Evolutionary conservation across 1,140 invertebrate genomes (phyloP), one percentile per base, ranked within the genome.

Genomic region (Philopotamus ludificatus): DNA sequence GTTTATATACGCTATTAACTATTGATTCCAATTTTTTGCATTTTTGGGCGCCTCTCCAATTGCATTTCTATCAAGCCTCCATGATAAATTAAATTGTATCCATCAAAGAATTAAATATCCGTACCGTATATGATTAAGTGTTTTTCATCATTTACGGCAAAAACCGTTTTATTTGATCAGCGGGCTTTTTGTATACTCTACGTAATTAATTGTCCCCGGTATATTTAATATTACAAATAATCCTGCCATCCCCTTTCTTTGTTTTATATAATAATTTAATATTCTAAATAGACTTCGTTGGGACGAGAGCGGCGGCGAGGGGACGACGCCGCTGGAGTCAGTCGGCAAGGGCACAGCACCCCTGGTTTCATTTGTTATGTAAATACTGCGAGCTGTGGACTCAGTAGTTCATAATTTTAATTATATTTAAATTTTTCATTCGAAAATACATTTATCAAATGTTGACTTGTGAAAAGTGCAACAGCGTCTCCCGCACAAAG

Each of bases 191-290:
- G 59, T 62, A 42, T 34, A 26, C 45, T 34, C 15, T 34, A 21
- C 26, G 59, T 62, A 62, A 62, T 62, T 50, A 62, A 62, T 62
- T 62, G 41, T 60, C 58, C 26, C n/a, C n/a, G 10, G 34, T 16
- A 28, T 21, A 60, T 45, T 45, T 45, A 60, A 59, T 22, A 44
- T 45, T 60, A 8, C 25, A 45, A 45, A 60, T 59, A 59, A 44
- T 59, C 28, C 23, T n/a, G 23, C 25, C 18, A 42, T 44, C 15
- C 2, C 42, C 42, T 23, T 39, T 60, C 44, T 60, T 47, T 60
- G 58, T 60, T 47, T 18, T 22, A 15, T 20, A 45, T 25, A 45
- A 47, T 60, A 60, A 60, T 60, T 60, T 60, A 47, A 60, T 60
- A 60, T 58, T 58, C 28, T 39, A 58, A 58, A 58, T 58, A 42